Conservation (phyloP, 2,888 invertebrate species). For the Aphidius colemani region DNA sequence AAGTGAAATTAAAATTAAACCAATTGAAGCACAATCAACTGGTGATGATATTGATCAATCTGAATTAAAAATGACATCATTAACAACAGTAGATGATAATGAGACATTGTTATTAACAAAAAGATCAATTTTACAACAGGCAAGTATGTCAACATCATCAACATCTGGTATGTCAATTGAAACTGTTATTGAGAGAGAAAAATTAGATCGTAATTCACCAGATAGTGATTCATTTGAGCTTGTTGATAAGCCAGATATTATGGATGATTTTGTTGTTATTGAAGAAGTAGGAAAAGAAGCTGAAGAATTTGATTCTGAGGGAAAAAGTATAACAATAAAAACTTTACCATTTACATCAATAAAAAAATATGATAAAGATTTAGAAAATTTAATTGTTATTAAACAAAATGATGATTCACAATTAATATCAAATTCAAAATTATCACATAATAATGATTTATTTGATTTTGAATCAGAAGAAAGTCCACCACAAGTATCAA, state of each 20-base stretch:
- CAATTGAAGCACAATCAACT: slow-evolving; percentile 42
- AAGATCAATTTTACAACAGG: slow-evolving; percentile 49
- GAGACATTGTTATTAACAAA: slow-evolving; percentile 33
- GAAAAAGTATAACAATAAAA: slow-evolving; percentile 76
- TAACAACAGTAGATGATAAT: slow-evolving; percentile 15
- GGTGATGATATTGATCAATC: slow-evolving; percentile 31
- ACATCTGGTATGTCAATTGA: slow-evolving; percentile 53
- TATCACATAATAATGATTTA: slow-evolving; percentile 41
- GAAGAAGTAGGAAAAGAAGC: slow-evolving; percentile 89
- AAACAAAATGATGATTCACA: slow-evolving; percentile 39
- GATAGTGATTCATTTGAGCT: slow-evolving; percentile 86
- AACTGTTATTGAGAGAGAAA: slow-evolving; percentile 54
- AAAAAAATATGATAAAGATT: slow-evolving; percentile 66
- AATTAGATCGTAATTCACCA: slow-evolving; percentile 66
- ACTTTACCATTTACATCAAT: slow-evolving; percentile 59
- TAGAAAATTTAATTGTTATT: slow-evolving; percentile 59
- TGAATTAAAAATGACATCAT: slow-evolving; percentile 25
- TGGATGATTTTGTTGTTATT: slow-evolving; percentile 86
- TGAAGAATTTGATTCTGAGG: slow-evolving; percentile 80
- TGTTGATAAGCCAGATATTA: slow-evolving; percentile 83
- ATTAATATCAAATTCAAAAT: slow-evolving; percentile 30
- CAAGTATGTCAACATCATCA: slow-evolving; percentile 56
- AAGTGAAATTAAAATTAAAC: slow-evolving; percentile 31
- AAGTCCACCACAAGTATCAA: slow-evolving; percentile 56
- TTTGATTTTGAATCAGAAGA: slow-evolving; percentile 58